Percentiles rank a stretch among this genome's conserved stretches.
Conservation (phyloP, 2,888 invertebrate genomes). For the Rhingia rostrata region DNA sequence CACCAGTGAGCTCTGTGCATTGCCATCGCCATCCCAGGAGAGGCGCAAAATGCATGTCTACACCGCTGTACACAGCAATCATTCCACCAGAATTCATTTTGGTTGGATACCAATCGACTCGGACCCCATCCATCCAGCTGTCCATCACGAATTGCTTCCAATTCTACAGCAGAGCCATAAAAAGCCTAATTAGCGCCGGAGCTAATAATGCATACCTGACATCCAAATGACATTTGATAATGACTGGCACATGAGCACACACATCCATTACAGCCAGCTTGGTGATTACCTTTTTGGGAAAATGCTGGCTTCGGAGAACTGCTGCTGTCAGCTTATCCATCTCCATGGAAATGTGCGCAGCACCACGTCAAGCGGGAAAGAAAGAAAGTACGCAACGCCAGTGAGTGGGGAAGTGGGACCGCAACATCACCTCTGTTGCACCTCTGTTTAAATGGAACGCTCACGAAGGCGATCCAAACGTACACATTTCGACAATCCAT, state of each 20-base stretch:
- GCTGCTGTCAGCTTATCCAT: conserved; percentile 39
- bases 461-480: conserved; percentile 20
- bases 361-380: conserved; percentile 36
- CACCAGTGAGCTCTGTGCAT: background rate
- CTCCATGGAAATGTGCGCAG: conserved; percentile 10
- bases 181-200: conserved; percentile 60
- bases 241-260: conserved; percentile 45
- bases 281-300: conserved; percentile 49
- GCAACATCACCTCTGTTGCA: background rate
- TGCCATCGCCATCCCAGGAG: background rate
- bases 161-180: conserved; percentile 37
- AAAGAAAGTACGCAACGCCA: conserved; percentile 30
- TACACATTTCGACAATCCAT: conserved; percentile 22
- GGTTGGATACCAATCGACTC: conserved; percentile 15
- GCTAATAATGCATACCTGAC: conserved; percentile 42
- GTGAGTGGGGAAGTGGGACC: background rate
- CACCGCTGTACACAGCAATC: background rate
- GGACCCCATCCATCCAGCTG: background rate
- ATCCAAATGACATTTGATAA: conserved; percentile 64
- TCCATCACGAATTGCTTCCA: conserved; percentile 47
- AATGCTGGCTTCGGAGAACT: background rate
- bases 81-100: conserved; percentile 28
- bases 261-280: conserved; percentile 9
- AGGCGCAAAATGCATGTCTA: conserved; percentile 1
- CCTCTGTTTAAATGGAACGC: conserved; percentile 8